phyloP scores from a whole-genome alignment of 2,113 vertebrate species.

The Plestiodon gilberti region DNA sequence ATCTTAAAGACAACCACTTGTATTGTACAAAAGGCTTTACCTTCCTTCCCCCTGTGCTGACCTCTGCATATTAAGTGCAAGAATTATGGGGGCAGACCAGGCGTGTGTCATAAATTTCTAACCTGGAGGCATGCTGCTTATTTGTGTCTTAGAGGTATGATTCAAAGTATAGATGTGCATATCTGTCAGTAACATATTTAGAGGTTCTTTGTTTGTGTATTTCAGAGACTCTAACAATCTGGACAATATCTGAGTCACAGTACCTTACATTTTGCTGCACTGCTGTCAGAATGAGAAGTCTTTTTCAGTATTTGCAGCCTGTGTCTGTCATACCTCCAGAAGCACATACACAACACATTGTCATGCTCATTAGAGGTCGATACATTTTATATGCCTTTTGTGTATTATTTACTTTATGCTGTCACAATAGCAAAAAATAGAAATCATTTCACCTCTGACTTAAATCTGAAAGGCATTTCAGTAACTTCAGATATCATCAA shows the following conservation, averaged over 20 bases:
- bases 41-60: background rate
- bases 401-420: background rate
- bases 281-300: constrained; percentile 63
- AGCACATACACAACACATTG: background rate
- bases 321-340: background rate
- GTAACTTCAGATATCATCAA: fast-evolving
- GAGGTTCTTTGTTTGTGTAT: constrained; percentile 4
- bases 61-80: constrained; percentile 47
- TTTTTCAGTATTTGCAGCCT: constrained; percentile 45
- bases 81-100: constrained; percentile 32
- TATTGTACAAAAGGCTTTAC: background rate
- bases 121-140: background rate
- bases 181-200: constrained; percentile 8
- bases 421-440: background rate
- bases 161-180: background rate
- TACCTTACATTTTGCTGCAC: constrained; percentile 67
- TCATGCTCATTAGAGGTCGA: constrained; percentile 22
- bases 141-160: constrained; percentile 1
- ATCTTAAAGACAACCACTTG: background rate
- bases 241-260: constrained; percentile 36
- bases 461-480: background rate
- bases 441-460: background rate
- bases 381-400: background rate
- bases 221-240: constrained; percentile 6
- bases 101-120: constrained; percentile 31